These are phyloP conservation scores for Glossophaga mutica DNA, from an alignment of 2,797 vertebrate species.

Conservation along the genomic window DNA sequence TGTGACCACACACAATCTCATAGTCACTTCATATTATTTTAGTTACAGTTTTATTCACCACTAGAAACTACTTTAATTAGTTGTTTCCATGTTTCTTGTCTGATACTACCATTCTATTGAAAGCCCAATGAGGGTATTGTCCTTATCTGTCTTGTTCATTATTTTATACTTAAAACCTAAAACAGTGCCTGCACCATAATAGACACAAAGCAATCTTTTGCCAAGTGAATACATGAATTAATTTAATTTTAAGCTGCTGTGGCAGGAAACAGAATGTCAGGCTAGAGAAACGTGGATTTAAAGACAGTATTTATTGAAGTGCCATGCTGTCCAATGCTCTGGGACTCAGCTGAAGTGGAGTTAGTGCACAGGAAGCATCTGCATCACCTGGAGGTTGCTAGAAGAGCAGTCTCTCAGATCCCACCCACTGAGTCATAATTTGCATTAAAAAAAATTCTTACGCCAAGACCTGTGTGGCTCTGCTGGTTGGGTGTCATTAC, in stretches of 20 bases:
- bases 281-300: not conserved
- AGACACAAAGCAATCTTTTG: not conserved
- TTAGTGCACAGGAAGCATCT: not conserved
- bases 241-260: not conserved
- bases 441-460: not conserved
- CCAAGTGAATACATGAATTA: not conserved
- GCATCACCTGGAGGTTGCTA: not conserved
- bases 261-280: not conserved
- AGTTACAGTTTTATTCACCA: not conserved
- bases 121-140: not conserved
- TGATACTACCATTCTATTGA: not conserved
- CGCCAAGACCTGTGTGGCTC: not conserved
- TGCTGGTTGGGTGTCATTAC: fast-evolving
- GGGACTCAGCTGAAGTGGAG: not conserved
- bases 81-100: not conserved
- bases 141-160: not conserved
- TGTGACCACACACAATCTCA: not conserved
- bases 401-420: not conserved
- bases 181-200: not conserved
- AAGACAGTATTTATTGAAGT: not conserved
- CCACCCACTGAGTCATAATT: not conserved
- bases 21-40: not conserved
- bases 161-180: not conserved
- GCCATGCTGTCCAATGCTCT: not conserved
- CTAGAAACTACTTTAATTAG: not conserved